Conservation (phyloP, 2,113 vertebrate species). For the Odontesthes bonariensis region DNA sequence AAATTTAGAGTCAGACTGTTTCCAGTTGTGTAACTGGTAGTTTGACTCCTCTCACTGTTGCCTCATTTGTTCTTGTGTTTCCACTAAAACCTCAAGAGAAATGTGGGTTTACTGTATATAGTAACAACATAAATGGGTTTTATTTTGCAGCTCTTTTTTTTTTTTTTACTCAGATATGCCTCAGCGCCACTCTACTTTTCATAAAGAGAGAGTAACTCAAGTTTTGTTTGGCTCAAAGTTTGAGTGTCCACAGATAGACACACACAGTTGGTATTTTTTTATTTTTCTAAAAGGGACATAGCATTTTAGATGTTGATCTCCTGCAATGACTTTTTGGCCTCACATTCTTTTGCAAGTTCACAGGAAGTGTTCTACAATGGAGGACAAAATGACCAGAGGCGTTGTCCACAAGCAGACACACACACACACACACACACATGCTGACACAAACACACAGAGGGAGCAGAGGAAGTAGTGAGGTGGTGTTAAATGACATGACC, state of each 20-base stretch:
- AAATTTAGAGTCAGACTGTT: slow-evolving; percentile 70
- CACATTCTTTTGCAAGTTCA: slow-evolving; percentile 77
- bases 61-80: slow-evolving; percentile 64
- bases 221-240: slow-evolving; percentile 27
- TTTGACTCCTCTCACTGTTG: slow-evolving; percentile 61
- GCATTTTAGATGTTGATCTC: slow-evolving; percentile 62
- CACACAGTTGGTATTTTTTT: slow-evolving; percentile 23
- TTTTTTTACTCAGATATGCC: slow-evolving; percentile 32
- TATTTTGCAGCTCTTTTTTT: slow-evolving; percentile 30
- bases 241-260: slow-evolving; percentile 31
- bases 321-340: slow-evolving; percentile 63
- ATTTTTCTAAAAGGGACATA: background rate
- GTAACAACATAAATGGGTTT: slow-evolving; percentile 51
- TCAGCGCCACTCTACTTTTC: slow-evolving; percentile 16
- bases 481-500: slow-evolving; percentile 75
- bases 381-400: slow-evolving; percentile 76
- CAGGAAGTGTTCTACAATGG: slow-evolving; percentile 79
- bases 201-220: slow-evolving; percentile 31
- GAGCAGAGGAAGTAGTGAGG: slow-evolving; percentile 72
- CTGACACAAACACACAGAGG: slow-evolving; percentile 27
- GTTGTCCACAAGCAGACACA: slow-evolving; percentile 58
- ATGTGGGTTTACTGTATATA: slow-evolving; percentile 46
- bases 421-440: slow-evolving; percentile 37
- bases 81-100: slow-evolving; percentile 62
- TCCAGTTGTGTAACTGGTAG: slow-evolving; percentile 70